A percentile compares a stretch with the other conserved stretches of the same genome.
Conservation (phyloP, 2,888 invertebrate species). For the Synergus umbraculus region DNA sequence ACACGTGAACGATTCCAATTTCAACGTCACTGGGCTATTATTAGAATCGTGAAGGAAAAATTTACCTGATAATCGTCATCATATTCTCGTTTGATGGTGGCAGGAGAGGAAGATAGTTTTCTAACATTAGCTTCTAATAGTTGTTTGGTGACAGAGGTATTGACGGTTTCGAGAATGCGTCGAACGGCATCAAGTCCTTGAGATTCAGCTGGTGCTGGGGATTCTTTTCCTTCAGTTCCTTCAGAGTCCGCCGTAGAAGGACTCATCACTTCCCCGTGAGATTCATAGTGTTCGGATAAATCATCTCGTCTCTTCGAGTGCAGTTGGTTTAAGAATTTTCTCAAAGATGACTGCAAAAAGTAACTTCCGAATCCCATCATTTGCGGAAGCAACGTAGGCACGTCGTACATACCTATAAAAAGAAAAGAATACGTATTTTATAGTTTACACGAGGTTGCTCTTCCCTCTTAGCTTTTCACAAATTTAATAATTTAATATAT, state of each 20-base stretch:
- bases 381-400: constrained; percentile 72
- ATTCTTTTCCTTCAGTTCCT: constrained; percentile 79
- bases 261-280: constrained; percentile 70
- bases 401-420: constrained; percentile 68
- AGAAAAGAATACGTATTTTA: neutral
- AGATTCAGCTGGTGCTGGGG: constrained; percentile 71
- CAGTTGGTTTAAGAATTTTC: constrained; percentile 84
- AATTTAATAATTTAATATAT: too few species aligned
- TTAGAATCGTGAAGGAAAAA: constrained; percentile 3
- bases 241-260: constrained; percentile 79
- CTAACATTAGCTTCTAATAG: constrained; percentile 85
- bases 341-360: constrained; percentile 78
- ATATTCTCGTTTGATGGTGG: constrained; percentile 73
- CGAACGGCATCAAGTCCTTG: constrained; percentile 84
- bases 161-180: constrained; percentile 86
- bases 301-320: constrained; percentile 68
- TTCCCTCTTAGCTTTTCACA: too few species aligned
- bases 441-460: too few species aligned
- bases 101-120: constrained; percentile 81
- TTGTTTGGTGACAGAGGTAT: constrained; percentile 86
- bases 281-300: constrained; percentile 68
- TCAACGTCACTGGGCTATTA: neutral
- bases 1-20: neutral
- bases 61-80: constrained; percentile 73
- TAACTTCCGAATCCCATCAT: constrained; percentile 72